Conservation (phyloP, 2,113 vertebrate species). For the Drymodes brunneopygia region DNA sequence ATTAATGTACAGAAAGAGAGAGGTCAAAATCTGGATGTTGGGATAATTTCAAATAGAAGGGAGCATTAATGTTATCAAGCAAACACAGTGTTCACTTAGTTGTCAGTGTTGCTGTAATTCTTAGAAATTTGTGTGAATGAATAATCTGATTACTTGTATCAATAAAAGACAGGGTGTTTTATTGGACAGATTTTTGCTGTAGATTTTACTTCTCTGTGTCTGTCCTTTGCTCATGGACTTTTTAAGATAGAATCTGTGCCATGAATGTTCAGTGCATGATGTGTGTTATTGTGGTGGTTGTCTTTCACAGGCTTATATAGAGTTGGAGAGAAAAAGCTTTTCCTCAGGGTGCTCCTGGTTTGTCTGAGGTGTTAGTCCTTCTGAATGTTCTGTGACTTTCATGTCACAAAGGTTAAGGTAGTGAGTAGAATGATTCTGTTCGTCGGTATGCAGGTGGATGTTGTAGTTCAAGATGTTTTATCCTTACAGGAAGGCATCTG, state of each 20-base stretch:
- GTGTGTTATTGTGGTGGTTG: neutral
- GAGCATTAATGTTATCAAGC: neutral
- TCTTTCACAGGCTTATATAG: neutral
- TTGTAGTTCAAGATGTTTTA: neutral
- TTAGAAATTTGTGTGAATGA: neutral
- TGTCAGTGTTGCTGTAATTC: neutral
- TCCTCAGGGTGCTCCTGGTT: neutral
- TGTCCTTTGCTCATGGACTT: neutral
- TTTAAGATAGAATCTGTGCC: neutral
- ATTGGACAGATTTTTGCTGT: neutral
- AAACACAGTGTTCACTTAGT: neutral
- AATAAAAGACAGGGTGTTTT: neutral
- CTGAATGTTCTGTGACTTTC: neutral
- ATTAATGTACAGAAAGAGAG: neutral
- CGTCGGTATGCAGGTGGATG: neutral
- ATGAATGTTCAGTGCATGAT: neutral
- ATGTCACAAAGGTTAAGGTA: neutral
- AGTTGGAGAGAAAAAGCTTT: neutral
- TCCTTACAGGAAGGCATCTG: neutral
- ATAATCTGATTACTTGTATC: neutral
- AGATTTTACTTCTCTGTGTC: neutral
- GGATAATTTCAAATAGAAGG: neutral
- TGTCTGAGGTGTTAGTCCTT: neutral
- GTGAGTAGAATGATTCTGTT: neutral
- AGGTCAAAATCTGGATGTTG: neutral